Evolutionary conservation across 2,113 vertebrate genomes (phyloP).

Genomic region (Neofelis nebulosa): DNA sequence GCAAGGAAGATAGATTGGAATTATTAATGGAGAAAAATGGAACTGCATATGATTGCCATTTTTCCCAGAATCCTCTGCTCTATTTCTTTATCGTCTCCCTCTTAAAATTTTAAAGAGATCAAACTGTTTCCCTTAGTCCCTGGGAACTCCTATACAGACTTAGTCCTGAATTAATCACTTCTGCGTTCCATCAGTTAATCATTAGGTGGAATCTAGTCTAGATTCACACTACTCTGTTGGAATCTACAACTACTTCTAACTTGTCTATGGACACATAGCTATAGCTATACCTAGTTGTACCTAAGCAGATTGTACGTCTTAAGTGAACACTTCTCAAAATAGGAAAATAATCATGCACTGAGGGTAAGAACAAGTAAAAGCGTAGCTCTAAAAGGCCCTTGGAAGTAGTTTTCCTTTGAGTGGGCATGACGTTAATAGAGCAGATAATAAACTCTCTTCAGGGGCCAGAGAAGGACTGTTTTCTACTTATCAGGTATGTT

Average conservation of each 20-base stretch:
- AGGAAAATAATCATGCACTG: not conserved
- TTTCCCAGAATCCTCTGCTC: not conserved
- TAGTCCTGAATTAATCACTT: not conserved
- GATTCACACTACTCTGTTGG: not conserved
- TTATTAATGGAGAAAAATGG: not conserved
- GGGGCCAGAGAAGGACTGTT: not conserved
- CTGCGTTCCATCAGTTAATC: not conserved
- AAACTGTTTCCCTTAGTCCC: not conserved
- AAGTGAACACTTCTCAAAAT: conserved; percentile 23
- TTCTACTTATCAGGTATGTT: not conserved
- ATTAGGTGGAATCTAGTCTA: not conserved
- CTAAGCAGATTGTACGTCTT: not conserved
- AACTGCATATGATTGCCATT: not conserved
- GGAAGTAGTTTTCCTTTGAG: not conserved
- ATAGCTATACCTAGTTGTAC: not conserved
- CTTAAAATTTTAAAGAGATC: not conserved
- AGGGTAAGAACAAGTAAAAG: not conserved
- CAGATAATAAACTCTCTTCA: conserved; percentile 10
- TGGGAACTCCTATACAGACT: not conserved
- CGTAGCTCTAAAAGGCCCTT: not conserved
- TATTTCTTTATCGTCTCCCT: not conserved
- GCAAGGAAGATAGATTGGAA: not conserved
- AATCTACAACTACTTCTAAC: not conserved
- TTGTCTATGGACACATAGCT: not conserved
- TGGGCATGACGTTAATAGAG: not conserved